These are phyloP conservation scores for Cryptops parisi DNA, from an alignment of 2,888 invertebrate genomes.

Conservation along the genomic window DNA sequence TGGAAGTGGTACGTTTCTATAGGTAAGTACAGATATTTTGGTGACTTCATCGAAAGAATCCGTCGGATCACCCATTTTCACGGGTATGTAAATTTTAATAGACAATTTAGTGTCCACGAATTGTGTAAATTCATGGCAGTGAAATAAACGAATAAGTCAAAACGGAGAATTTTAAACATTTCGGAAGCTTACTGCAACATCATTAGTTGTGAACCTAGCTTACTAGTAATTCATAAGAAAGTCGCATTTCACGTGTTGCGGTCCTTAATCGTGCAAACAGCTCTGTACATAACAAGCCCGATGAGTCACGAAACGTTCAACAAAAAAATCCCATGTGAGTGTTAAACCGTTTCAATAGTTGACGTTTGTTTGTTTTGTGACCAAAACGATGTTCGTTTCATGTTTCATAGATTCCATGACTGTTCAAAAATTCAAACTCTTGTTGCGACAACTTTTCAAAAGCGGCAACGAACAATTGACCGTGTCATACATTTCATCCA, in stretches of 20 bases:
- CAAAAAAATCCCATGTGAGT: background rate
- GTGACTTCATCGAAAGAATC: too few species aligned
- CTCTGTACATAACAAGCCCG: background rate
- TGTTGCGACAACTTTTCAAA: slow-evolving; percentile 56
- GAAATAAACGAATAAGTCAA: too few species aligned
- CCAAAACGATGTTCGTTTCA: background rate
- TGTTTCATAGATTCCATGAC: slow-evolving; percentile 55
- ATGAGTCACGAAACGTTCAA: background rate
- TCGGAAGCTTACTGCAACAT: too few species aligned
- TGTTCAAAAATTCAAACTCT: slow-evolving; percentile 64
- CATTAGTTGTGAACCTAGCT: too few species aligned
- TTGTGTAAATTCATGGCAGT: too few species aligned
- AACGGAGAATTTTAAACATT: too few species aligned
- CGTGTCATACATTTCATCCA: slow-evolving; percentile 43
- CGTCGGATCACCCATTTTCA: too few species aligned
- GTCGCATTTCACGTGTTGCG: too few species aligned
- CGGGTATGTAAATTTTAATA: slow-evolving; percentile 45
- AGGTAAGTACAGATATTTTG: too few species aligned
- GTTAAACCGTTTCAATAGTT: slow-evolving; percentile 2
- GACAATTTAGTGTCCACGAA: slow-evolving; percentile 35
- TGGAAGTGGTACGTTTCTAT: too few species aligned
- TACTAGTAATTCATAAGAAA: too few species aligned
- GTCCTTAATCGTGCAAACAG: too few species aligned
- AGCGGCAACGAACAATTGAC: slow-evolving; percentile 70
- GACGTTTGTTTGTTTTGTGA: slow-evolving; percentile 14